Evolutionary conservation across 2,888 invertebrate species (phyloP).

Genomic region (Synergus gifuensis): DNA sequence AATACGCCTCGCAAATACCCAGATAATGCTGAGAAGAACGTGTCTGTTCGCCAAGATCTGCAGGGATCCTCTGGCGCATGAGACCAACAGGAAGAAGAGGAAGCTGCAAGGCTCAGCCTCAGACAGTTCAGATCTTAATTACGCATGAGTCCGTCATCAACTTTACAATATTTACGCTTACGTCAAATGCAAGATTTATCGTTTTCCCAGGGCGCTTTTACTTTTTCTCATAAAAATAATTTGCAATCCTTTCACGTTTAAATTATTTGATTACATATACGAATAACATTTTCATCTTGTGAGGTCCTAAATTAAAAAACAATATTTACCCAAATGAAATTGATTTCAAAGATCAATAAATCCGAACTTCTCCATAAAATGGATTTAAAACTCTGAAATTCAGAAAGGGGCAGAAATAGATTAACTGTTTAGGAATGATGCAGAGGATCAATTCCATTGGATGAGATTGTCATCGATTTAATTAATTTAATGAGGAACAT

Average conservation of each 20-base stretch:
- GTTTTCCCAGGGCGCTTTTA: not conserved
- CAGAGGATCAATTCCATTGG: not conserved
- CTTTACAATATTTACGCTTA: constrained; percentile 24
- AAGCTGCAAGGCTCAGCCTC: constrained; percentile 50
- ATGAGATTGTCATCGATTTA: not conserved
- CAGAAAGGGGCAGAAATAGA: not conserved
- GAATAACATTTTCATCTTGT: too few relatives aligned
- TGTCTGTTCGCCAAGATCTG: not conserved
- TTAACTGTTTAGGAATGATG: not conserved
- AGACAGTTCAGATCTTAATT: constrained; percentile 71
- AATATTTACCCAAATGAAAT: not conserved
- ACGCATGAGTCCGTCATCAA: constrained; percentile 48
- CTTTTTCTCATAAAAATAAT: not conserved
- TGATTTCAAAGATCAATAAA: not conserved
- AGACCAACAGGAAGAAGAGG: constrained; percentile 46
- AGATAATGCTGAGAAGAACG: constrained; percentile 22
- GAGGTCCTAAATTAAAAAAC: not conserved
- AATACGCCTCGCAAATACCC: not conserved
- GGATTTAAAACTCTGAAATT: not conserved
- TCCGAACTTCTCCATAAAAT: too few relatives aligned
- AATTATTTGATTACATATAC: too few relatives aligned
- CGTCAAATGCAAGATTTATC: constrained; percentile 12
- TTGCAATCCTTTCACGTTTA: too few relatives aligned
- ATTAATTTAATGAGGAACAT: not conserved
- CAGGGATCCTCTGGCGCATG: constrained; percentile 22